Conservation (phyloP, 2,113 vertebrate genomes). For the Parus major region DNA sequence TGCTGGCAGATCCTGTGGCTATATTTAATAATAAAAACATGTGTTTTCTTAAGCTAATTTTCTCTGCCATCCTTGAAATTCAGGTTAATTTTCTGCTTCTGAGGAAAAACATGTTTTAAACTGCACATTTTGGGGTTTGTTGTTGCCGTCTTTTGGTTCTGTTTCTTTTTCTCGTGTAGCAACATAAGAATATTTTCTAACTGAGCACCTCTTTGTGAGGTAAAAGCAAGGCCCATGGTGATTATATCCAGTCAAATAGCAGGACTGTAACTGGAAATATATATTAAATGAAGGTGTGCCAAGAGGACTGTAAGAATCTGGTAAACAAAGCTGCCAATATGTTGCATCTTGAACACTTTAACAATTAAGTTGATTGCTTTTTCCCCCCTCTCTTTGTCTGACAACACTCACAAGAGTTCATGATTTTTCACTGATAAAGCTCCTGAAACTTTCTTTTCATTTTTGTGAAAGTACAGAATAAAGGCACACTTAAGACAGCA, state of each 20-base stretch:
- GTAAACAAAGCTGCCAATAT: not conserved
- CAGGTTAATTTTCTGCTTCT: not conserved
- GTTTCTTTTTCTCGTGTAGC: not conserved
- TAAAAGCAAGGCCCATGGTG: not conserved
- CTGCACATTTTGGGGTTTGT: fast-evolving
- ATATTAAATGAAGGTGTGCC: not conserved
- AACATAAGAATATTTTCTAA: not conserved
- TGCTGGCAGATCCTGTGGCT: not conserved
- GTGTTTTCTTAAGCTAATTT: conserved; percentile 21
- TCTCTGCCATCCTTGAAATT: conserved; percentile 7
- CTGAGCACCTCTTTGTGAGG: not conserved
- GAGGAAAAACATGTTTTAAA: not conserved
- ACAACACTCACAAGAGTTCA: not conserved
- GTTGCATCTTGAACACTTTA: not conserved
- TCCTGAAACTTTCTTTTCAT: not conserved
- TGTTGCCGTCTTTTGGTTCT: not conserved
- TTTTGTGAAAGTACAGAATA: not conserved
- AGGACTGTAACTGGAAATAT: not conserved
- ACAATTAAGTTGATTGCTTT: not conserved
- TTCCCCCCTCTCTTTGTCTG: not conserved
- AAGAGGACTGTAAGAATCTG: not conserved
- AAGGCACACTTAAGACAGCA: not conserved
- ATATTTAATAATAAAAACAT: conserved; percentile 14
- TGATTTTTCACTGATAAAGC: not conserved
- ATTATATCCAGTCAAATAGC: not conserved